Percentiles rank a stretch among this genome's conserved stretches.
Conservation (phyloP, 2,888 invertebrate species). For the Apodemia duryi region DNA sequence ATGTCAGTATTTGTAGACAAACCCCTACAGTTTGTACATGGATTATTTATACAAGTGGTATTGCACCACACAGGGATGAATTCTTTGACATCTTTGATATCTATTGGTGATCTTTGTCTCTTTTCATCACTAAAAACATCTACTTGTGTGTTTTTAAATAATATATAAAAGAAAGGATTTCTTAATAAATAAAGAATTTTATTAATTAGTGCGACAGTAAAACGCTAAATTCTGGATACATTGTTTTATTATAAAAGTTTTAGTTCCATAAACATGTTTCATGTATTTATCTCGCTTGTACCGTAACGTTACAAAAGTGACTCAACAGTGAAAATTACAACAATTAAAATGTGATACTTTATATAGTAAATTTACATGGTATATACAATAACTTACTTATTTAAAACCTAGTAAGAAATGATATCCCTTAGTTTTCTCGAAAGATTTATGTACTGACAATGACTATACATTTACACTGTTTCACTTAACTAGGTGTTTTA, state of each 20-base stretch:
- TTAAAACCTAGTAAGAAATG: conserved; percentile 2
- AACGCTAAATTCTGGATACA: background rate
- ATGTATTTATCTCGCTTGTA: background rate
- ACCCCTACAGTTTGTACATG: too few relatives aligned
- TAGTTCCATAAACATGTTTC: conserved; percentile 4
- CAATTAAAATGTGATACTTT: background rate
- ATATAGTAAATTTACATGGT: background rate
- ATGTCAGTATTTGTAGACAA: too few relatives aligned
- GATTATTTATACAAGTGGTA: too few relatives aligned
- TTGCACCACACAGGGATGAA: too few relatives aligned
- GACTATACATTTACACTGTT: background rate
- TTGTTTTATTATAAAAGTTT: conserved; percentile 10
- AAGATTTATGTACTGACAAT: background rate
- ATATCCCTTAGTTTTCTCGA: background rate
- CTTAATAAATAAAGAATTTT: background rate
- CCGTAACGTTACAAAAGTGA: background rate
- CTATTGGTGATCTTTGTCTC: too few relatives aligned
- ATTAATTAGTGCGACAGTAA: background rate
- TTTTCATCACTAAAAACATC: too few relatives aligned
- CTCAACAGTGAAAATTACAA: background rate
- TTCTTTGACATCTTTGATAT: too few relatives aligned
- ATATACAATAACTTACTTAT: conserved; percentile 5
- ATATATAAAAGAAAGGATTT: too few relatives aligned
- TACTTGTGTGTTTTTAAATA: too few relatives aligned
- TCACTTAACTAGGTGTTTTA: background rate